These are phyloP conservation scores for Threskiornis aethiopicus DNA, from an alignment of 2,797 vertebrate species.

Conservation along the genomic window DNA sequence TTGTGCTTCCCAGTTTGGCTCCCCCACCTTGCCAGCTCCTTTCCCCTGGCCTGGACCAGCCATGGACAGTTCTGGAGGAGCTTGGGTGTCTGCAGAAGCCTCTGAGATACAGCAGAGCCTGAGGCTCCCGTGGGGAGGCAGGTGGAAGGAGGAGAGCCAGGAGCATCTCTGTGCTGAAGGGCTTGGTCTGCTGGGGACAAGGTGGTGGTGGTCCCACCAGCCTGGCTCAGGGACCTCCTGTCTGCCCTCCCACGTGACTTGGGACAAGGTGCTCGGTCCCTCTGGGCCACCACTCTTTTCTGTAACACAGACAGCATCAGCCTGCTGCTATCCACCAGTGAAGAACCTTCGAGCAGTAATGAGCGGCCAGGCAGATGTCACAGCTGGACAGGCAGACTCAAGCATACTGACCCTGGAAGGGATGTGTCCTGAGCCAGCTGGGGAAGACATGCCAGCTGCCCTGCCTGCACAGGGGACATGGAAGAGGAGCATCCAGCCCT, in stretches of 20 bases:
- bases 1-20: neutral
- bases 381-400: neutral
- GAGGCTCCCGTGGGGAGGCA: neutral
- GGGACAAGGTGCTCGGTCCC: neutral
- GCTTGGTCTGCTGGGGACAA: neutral
- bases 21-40: neutral
- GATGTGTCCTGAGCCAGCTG: neutral
- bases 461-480: neutral
- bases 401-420: neutral
- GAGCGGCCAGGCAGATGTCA: neutral
- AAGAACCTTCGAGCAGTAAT: neutral
- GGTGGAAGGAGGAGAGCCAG: neutral
- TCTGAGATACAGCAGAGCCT: neutral
- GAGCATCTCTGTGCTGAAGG: neutral
- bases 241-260: accelerated
- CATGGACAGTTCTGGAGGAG: neutral
- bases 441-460: neutral
- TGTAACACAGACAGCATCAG: neutral
- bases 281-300: neutral
- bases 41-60: neutral
- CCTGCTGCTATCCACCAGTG: neutral
- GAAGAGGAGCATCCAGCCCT: neutral
- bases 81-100: neutral
- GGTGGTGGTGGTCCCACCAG: neutral
- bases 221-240: neutral